Conservation (phyloP, 2,797 vertebrate genomes). For the Phrynocephalus guinanensis region DNA sequence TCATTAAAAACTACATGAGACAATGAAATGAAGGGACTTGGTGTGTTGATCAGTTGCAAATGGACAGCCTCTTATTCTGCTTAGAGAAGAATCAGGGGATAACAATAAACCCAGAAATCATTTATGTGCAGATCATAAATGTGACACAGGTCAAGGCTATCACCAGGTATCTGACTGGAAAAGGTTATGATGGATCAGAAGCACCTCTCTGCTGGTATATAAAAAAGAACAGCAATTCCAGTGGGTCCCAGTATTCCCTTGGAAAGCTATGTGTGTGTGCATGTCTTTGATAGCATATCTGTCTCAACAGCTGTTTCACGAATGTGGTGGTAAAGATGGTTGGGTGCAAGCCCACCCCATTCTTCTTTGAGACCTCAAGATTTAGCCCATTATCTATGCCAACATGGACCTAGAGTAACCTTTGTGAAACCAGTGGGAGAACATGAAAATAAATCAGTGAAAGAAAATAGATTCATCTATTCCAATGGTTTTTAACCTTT, state of each 20-base stretch:
- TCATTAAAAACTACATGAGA: slow-evolving; percentile 8
- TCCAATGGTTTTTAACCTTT: no score
- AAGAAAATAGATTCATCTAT: no score
- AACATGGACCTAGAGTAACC: background rate
- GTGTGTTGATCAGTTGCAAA: background rate
- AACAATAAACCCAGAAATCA: background rate
- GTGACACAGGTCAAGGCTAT: background rate
- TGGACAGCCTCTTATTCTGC: background rate
- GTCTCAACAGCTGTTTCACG: background rate
- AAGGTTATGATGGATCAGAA: background rate
- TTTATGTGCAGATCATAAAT: background rate
- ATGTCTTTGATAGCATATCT: background rate
- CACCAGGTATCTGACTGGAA: no score
- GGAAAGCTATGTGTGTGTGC: no score
- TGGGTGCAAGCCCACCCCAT: background rate
- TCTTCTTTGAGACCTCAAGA: background rate
- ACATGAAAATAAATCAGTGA: no score
- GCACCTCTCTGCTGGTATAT: background rate
- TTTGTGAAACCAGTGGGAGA: background rate
- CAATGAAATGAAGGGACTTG: background rate
- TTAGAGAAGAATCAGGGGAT: background rate
- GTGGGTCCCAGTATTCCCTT: background rate
- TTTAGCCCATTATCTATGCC: background rate
- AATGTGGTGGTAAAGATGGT: background rate
- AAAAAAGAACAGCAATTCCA: background rate